Percentiles rank a stretch among this genome's conserved stretches.
Evolutionary conservation across 2,113 vertebrate genomes (phyloP).

Genomic region (Hipposideros armiger): DNA sequence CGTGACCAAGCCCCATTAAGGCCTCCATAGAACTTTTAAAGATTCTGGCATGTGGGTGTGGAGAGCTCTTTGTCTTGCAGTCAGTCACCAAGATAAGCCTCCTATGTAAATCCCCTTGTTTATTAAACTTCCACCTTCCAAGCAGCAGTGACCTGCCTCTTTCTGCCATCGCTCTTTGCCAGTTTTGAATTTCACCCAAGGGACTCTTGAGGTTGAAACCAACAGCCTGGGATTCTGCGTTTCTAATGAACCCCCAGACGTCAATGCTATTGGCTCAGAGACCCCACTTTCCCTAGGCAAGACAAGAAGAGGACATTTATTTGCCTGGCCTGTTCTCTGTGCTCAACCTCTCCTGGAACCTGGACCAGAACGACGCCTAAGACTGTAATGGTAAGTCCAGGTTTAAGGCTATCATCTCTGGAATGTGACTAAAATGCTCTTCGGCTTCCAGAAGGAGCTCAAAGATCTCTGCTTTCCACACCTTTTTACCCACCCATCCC

Average conservation of each 20-base stretch:
- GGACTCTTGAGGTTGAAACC: background rate
- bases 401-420: background rate
- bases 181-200: background rate
- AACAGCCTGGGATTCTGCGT: background rate
- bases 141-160: background rate
- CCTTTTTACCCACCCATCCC: background rate
- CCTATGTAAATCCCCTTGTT: background rate
- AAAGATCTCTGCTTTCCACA: background rate
- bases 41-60: background rate
- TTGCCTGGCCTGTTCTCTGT: background rate
- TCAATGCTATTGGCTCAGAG: background rate
- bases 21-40: background rate
- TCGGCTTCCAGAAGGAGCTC: background rate
- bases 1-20: background rate
- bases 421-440: background rate
- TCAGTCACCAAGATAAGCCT: accelerated
- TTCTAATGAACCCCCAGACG: background rate
- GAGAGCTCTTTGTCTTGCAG: background rate
- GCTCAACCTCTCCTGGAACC: background rate
- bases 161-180: background rate
- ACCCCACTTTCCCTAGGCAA: background rate
- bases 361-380: background rate
- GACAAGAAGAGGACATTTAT: background rate
- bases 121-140: background rate
- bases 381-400: background rate